Base-by-base conservation (phyloP, 2,888 invertebrate genomes). In the Tineola bisselliella region DNA sequence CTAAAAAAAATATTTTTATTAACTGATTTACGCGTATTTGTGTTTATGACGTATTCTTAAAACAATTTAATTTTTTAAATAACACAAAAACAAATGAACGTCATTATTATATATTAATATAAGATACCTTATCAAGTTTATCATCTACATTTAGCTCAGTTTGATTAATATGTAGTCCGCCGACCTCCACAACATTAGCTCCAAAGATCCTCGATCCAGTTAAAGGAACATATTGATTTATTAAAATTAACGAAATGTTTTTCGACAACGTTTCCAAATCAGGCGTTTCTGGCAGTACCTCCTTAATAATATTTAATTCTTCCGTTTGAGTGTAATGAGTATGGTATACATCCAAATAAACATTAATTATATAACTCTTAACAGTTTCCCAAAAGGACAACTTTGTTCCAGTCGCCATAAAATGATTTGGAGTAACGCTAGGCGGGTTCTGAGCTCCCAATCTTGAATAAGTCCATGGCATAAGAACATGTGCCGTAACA, bases 371-470 rank as follows among this genome's bases (percentile, higher is more conserved):
- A 25, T 79, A 77, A 66, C 88, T 88, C 17, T 77, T 66, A 15
- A 88, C 64, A 25, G 87, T 77, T 43, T 88, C 77, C n/a, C 67
- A 69, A 65, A 87, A 78, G 30, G 65, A 72, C 65, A 89, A 78
- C 13, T 76, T 74, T 1, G 77, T 74, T 0, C 76, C 74, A 63
- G 75, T 83, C 0, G 81, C 81, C 52, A 86, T 71, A 66, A 88
- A 84, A 66, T 88, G 88, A 59, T 83, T 88, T 10, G 89, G 88
- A 12, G 90, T 81, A 67, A 81, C 88, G 0, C 90, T 81, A 0
- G 90, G 88, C 63, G 87, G 83, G 62, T 89, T 88, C 0, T 89
- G 88, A 61, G 88, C 80, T n/a, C 88, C 88, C 64, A 90, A 78
- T 63, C 89, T 79, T 66, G 84, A 80, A 63, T 84, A 84, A 1